Percentiles rank a stretch among this genome's conserved stretches.
These are phyloP conservation scores for Stenodera caucasica DNA, from an alignment of 2,888 invertebrate genomes.

Conservation along the genomic window DNA sequence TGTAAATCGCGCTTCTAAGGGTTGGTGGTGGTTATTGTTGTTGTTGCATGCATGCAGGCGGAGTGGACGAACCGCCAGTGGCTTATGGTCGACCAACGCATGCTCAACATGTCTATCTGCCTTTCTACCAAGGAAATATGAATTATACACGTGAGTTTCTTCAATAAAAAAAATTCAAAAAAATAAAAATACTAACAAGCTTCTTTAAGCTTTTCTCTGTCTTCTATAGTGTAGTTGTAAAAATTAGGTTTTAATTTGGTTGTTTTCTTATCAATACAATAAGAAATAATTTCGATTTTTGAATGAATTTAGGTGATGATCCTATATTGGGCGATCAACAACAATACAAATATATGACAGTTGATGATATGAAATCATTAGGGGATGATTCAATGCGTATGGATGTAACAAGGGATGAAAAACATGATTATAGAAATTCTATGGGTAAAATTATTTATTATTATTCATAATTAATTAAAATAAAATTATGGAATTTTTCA, in stretches of 20 bases:
- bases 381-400: slow-evolving; percentile 69
- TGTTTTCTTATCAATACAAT: neutral
- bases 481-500: slow-evolving; percentile 28
- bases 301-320: slow-evolving; percentile 63
- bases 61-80: slow-evolving; percentile 55
- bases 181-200: slow-evolving; percentile 18
- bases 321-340: slow-evolving; percentile 70
- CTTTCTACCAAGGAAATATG: slow-evolving; percentile 82
- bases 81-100: slow-evolving; percentile 70
- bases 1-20: slow-evolving; percentile 40
- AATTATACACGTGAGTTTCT: slow-evolving; percentile 75
- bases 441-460: slow-evolving; percentile 45
- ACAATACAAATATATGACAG: slow-evolving; percentile 78
- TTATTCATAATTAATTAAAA: neutral
- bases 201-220: slow-evolving; percentile 21
- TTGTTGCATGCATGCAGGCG: slow-evolving; percentile 52
- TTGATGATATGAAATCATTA: slow-evolving; percentile 77
- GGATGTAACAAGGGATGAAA: slow-evolving; percentile 56
- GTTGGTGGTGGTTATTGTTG: slow-evolving; percentile 46
- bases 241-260: no score
- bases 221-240: slow-evolving; percentile 11
- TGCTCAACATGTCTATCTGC: slow-evolving; percentile 80
- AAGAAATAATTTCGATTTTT: slow-evolving; percentile 3
- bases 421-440: slow-evolving; percentile 54
- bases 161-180: no score